These are phyloP conservation scores for Noctua fimbriata DNA, from an alignment of 2,888 invertebrate genomes.

Conservation along the genomic window DNA sequence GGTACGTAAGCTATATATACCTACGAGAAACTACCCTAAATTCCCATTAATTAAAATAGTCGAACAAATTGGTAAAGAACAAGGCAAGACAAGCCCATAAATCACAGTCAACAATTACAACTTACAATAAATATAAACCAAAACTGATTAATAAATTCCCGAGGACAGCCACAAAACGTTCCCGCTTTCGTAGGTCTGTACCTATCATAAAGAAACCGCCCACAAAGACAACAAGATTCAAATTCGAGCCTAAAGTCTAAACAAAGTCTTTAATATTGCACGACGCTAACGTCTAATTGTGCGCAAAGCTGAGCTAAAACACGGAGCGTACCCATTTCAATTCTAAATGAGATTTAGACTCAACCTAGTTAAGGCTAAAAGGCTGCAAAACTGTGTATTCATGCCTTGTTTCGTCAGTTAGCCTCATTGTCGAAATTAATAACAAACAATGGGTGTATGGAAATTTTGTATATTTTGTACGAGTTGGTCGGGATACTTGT, in stretches of 20 bases:
- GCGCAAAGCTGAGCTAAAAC: conserved; percentile 17
- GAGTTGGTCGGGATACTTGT: conserved; percentile 19
- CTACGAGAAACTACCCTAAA: not conserved
- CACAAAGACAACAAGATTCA: conserved; percentile 40
- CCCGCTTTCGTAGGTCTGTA: not conserved
- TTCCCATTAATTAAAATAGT: not conserved
- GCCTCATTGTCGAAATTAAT: conserved; percentile 58
- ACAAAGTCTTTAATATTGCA: conserved; percentile 49
- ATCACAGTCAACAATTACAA: conserved; percentile 34
- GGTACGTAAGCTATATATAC: not conserved
- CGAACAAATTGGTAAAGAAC: not conserved
- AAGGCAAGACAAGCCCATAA: conserved; percentile 9
- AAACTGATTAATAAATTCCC: conserved; percentile 53
- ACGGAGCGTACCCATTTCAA: conserved; percentile 45
- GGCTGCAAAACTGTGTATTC: conserved; percentile 36
- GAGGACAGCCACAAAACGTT: not conserved
- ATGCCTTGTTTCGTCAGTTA: conserved; percentile 42
- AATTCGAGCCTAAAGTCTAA: conserved; percentile 37
- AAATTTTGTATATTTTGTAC: conserved; percentile 28
- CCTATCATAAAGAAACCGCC: conserved; percentile 37
- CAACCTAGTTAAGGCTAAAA: conserved; percentile 47
- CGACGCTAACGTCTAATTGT: conserved; percentile 47
- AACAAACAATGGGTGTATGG: conserved; percentile 47
- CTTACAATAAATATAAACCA: conserved; percentile 39
- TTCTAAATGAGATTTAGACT: conserved; percentile 61